Conservation (phyloP, 2,797 vertebrate species). For the Miichthys miiuy region DNA sequence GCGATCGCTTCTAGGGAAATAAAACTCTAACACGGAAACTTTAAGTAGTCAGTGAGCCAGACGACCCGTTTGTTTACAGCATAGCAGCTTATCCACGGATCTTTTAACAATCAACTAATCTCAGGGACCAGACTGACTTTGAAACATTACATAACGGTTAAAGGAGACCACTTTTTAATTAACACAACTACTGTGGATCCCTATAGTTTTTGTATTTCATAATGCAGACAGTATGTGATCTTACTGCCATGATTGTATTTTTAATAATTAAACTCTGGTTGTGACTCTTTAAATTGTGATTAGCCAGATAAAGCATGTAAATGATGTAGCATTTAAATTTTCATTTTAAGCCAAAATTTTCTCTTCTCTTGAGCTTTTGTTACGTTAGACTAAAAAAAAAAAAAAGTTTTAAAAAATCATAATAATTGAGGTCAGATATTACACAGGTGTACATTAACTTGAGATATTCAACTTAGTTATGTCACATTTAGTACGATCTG, state of each 20-base stretch:
- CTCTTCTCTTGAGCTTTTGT: background rate
- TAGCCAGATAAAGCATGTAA: background rate
- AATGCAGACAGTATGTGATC: conserved; percentile 16
- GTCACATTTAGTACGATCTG: background rate
- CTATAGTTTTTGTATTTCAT: conserved; percentile 6
- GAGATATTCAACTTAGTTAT: background rate
- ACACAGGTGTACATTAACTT: background rate
- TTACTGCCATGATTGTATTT: conserved; percentile 21
- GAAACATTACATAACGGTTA: background rate
- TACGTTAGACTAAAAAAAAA: background rate
- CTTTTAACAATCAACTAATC: conserved; percentile 69
- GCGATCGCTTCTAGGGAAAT: conserved; percentile 76
- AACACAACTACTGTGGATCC: conserved; percentile 37
- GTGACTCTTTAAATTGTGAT: background rate
- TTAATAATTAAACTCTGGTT: conserved; percentile 38
- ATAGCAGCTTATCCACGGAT: conserved; percentile 29
- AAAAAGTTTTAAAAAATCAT: background rate
- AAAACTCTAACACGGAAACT: conserved; percentile 83
- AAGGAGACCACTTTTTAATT: conserved; percentile 25
- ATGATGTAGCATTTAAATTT: background rate
- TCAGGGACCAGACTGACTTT: conserved; percentile 72
- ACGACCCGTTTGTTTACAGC: conserved; percentile 11
- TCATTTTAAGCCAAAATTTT: background rate
- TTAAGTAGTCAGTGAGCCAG: background rate
- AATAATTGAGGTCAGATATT: background rate